Evolutionary conservation across 2,113 vertebrate species (phyloP).

Genomic region (Willisornis vidua): DNA sequence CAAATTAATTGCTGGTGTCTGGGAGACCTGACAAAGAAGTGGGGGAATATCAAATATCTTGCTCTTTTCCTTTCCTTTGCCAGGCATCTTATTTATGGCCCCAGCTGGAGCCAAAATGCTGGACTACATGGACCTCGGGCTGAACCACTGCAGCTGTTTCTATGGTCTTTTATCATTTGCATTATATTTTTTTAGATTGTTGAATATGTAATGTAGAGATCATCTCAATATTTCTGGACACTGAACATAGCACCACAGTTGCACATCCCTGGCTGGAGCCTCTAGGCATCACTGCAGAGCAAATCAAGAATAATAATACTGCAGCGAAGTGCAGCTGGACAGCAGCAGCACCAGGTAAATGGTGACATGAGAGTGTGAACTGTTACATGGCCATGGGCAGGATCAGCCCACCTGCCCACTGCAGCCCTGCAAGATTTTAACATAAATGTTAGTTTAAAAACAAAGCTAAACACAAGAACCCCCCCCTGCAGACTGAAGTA

Average conservation of each 20-base stretch:
- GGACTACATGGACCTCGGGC: neutral
- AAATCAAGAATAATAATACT: constrained; percentile 1
- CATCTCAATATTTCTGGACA: neutral
- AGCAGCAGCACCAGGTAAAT: neutral
- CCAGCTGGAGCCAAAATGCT: neutral
- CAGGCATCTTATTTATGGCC: neutral
- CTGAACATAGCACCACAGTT: neutral
- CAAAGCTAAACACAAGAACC: neutral
- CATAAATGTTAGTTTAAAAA: neutral
- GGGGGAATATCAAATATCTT: neutral
- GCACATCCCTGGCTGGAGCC: neutral
- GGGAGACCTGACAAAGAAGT: neutral
- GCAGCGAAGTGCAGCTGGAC: neutral
- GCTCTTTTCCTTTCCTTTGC: neutral
- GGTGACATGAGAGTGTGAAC: neutral
- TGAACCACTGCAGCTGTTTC: neutral
- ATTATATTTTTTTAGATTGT: neutral
- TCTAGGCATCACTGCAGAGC: constrained; percentile 2
- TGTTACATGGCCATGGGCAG: neutral
- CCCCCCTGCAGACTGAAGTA: fast-evolving
- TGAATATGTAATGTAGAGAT: neutral
- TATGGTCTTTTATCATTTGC: neutral
- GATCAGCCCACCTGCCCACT: neutral
- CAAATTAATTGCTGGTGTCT: neutral
- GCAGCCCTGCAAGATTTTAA: neutral